Evolutionary conservation across 2,888 invertebrate species (phyloP), one percentile per base, ranked within the genome.

Genomic region (Diachrysia chrysitis): DNA sequence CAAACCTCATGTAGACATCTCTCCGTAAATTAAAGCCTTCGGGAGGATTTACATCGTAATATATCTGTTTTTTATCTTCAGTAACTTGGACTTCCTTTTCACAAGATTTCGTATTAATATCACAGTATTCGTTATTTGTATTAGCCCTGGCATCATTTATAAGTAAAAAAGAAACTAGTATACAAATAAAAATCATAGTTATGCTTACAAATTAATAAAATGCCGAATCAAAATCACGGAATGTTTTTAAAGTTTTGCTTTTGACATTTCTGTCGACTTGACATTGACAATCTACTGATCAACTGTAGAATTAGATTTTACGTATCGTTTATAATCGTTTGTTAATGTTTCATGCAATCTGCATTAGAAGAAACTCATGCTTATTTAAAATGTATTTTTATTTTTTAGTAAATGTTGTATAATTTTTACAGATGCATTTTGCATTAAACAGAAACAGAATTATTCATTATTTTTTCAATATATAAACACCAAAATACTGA

Each of bases 1-100:
- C 99, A 83, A 99, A 96, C 80, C 99, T 96, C 96, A 99, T 97
- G 86, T 98, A 99, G 1, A 99, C 99, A 95, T 99, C 99, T 42
- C 99, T 96, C 17, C 99, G 96, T 72, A 99, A 96, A 95, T 99
- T 99, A 88, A 99, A 99, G 0, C 99, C 99, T 95, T 99, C 99
- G 0, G 98, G 97, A 2, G 97, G 97, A 95, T 99, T 99, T 0
- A 99, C 97, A 88, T 99, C 99, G 91, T 99, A 99, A 58, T 99
- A 96, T 63, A 99, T 92, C 85, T 97, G 98, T 84, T 98, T 97
- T 69, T 83, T 68, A 1, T 63, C 64, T 17, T 62, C 58, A 6
- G 48, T 37, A 25, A 9, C 37, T 12, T 70, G 37, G 16, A 35
- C 23, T 9, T 66, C 42, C 4, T 64, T 69, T 1, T 70, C 63